phyloP scores from a whole-genome alignment of 2,888 invertebrate species.

The Cataglyphis livida region DNA sequence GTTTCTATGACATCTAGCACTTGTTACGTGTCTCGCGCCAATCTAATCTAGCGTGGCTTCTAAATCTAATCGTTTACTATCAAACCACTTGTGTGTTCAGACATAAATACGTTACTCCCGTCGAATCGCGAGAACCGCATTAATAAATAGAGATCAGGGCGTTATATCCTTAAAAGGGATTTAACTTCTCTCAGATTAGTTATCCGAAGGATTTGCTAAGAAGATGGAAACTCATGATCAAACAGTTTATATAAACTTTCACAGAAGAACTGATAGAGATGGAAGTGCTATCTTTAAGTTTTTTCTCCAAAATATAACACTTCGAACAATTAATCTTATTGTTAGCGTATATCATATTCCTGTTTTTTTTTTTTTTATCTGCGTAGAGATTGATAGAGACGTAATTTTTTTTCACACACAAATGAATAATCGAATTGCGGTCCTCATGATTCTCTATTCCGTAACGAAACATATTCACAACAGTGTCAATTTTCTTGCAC shows the following conservation, averaged over 20 bases:
- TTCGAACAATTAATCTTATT: background rate
- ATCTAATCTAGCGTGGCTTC: constrained; percentile 66
- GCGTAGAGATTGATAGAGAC: background rate
- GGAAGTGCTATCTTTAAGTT: background rate
- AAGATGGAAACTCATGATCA: background rate
- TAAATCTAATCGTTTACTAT: constrained; percentile 65
- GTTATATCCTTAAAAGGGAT: background rate
- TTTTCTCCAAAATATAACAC: background rate
- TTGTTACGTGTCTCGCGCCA: constrained; percentile 53
- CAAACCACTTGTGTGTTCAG: constrained; percentile 63
- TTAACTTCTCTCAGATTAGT: background rate
- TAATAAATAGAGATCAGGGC: background rate
- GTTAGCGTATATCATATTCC: background rate
- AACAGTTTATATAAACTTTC: background rate
- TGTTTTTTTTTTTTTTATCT: background rate
- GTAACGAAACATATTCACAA: constrained; percentile 65
- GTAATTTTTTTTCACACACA: background rate
- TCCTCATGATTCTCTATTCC: constrained; percentile 45
- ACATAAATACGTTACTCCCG: constrained; percentile 62
- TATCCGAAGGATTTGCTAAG: background rate
- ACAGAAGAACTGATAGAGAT: background rate
- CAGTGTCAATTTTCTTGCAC: constrained; percentile 52
- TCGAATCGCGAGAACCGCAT: constrained; percentile 52
- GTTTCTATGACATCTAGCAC: constrained; percentile 69
- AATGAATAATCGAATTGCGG: background rate